Percentiles rank a stretch among this genome's conserved stretches.
Conservation (phyloP, 2,797 vertebrate genomes). For the Enteromius anoplus region DNA sequence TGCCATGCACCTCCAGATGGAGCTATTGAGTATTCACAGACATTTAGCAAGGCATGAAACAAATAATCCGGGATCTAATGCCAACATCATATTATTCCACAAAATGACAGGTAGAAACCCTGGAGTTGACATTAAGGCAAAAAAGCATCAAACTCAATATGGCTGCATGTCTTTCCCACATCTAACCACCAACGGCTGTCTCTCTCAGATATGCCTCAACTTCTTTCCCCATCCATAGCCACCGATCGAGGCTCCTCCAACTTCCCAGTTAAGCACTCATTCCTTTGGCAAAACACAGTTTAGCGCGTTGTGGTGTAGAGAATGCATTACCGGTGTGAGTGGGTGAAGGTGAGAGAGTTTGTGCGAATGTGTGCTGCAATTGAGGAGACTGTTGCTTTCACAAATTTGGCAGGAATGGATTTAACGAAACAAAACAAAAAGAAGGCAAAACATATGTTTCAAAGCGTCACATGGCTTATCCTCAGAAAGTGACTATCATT, state of each 20-base stretch:
- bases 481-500: conserved; percentile 72
- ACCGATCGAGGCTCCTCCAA: conserved; percentile 3
- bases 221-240: neutral
- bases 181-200: conserved; percentile 67
- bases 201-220: conserved; percentile 53
- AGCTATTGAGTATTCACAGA: conserved; percentile 58
- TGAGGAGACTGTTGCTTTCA: conserved; percentile 68
- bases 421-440: conserved; percentile 70
- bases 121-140: conserved; percentile 82
- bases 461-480: conserved; percentile 83
- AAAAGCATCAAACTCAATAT: conserved; percentile 78
- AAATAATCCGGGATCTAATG: conserved; percentile 77
- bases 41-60: conserved; percentile 69
- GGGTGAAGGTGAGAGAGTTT: conserved; percentile 63
- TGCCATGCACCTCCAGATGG: conserved; percentile 28
- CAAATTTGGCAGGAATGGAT: conserved; percentile 54
- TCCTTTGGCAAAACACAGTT: conserved; percentile 76
- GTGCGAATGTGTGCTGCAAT: conserved; percentile 66
- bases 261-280: conserved; percentile 62
- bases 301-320: conserved; percentile 39
- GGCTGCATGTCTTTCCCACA: conserved; percentile 65
- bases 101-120: conserved; percentile 74
- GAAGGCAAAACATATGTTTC: conserved; percentile 78
- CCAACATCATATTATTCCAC: conserved; percentile 75
- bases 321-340: conserved; percentile 34